These are phyloP conservation scores for Xanthorhoe designata DNA, from an alignment of 2,888 invertebrate genomes.

Conservation along the genomic window DNA sequence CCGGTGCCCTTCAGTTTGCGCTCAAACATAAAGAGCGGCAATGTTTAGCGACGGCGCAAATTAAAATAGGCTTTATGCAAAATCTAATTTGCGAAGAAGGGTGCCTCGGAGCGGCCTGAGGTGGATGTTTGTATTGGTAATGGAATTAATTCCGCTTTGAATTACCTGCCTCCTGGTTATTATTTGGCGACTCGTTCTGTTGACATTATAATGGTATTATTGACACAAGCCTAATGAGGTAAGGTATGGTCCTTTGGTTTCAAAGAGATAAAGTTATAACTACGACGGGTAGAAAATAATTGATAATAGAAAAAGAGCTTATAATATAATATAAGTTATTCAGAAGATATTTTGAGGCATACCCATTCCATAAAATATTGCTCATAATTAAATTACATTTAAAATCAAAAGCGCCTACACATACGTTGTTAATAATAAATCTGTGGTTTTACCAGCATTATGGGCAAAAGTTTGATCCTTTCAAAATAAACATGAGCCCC, in stretches of 20 bases:
- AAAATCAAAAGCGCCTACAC: neutral
- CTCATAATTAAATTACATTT: slow-evolving; percentile 1
- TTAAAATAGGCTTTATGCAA: slow-evolving; percentile 84
- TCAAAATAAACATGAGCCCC: slow-evolving; percentile 69
- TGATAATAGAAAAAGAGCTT: too few relatives aligned
- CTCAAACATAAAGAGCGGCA: slow-evolving; percentile 81
- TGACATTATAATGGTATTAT: slow-evolving; percentile 39
- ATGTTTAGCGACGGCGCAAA: slow-evolving; percentile 82
- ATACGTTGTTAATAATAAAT: slow-evolving; percentile 21
- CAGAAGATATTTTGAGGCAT: neutral
- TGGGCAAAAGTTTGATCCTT: slow-evolving; percentile 55
- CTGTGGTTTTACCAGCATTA: slow-evolving; percentile 21
- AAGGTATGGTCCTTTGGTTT: neutral
- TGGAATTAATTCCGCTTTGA: slow-evolving; percentile 79
- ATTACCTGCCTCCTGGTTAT: slow-evolving; percentile 57
- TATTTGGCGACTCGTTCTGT: slow-evolving; percentile 42
- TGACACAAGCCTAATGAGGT: slow-evolving; percentile 21
- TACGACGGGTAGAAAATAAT: neutral
- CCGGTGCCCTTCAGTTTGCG: slow-evolving; percentile 67
- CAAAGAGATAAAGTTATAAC: neutral
- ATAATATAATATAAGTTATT: neutral
- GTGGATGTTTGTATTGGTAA: slow-evolving; percentile 78
- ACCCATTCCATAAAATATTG: neutral
- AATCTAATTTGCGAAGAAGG: slow-evolving; percentile 83
- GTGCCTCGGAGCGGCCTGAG: slow-evolving; percentile 68